Evolutionary conservation across 2,888 invertebrate genomes (phyloP).

Genomic region (Biston stratarius): DNA sequence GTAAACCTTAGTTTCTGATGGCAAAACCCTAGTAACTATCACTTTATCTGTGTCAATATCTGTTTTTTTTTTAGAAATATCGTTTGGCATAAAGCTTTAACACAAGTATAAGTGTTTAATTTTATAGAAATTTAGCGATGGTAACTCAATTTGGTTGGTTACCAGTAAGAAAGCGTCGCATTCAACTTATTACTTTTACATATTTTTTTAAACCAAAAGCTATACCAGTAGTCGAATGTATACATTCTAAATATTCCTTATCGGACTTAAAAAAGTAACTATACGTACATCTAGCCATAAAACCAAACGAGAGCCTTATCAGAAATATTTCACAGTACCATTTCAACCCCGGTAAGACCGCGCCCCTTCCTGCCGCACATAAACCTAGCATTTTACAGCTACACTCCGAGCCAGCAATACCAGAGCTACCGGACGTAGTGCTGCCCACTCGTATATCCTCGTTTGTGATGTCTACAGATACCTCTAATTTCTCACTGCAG

Average conservation of each 20-base stretch:
- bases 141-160: neutral
- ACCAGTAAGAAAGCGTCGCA: neutral
- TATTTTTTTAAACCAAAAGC: too few relatives aligned
- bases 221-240: too few relatives aligned
- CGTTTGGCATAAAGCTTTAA: slow-evolving; percentile 1
- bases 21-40: neutral
- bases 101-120: neutral
- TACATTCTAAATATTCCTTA: too few relatives aligned
- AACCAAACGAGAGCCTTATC: slow-evolving; percentile 2
- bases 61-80: neutral
- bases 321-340: slow-evolving; percentile 8
- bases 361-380: slow-evolving; percentile 17
- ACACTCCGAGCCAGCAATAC: slow-evolving; percentile 16
- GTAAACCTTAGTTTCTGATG: slow-evolving; percentile 1
- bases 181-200: too few relatives aligned
- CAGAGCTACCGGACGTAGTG: slow-evolving; percentile 30
- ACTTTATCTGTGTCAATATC: slow-evolving; percentile 7
- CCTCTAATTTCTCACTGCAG: slow-evolving; percentile 43
- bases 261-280: too few relatives aligned
- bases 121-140: too few relatives aligned
- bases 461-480: slow-evolving; percentile 42
- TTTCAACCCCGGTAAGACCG: neutral
- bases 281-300: neutral
- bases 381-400: slow-evolving; percentile 32
- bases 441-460: slow-evolving; percentile 43